A percentile compares a stretch with the other conserved stretches of the same genome.
phyloP scores from a whole-genome alignment of 2,113 vertebrate species.

The Vidua chalybeata region DNA sequence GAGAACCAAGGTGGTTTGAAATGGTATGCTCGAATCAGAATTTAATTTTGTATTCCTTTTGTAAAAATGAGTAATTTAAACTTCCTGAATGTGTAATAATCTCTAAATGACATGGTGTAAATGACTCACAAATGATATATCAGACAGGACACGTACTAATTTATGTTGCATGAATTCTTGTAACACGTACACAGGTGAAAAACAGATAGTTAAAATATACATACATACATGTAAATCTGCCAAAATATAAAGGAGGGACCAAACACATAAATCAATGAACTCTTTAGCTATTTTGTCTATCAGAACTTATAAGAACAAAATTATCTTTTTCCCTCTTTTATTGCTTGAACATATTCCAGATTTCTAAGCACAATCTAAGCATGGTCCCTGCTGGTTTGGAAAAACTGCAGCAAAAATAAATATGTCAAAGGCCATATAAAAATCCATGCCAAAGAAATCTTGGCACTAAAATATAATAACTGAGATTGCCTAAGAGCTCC shows the following conservation, averaged over 20 bases:
- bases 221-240: background rate
- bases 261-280: background rate
- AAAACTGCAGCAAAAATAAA: slow-evolving; percentile 32
- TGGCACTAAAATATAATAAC: background rate
- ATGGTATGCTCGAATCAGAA: slow-evolving; percentile 11
- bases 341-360: background rate
- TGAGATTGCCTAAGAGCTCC: background rate
- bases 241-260: background rate
- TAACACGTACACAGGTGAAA: background rate
- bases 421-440: slow-evolving; percentile 10
- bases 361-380: background rate
- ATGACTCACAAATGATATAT: background rate
- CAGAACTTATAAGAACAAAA: background rate
- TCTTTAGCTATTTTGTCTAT: background rate
- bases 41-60: slow-evolving; percentile 45
- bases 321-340: background rate
- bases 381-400: background rate
- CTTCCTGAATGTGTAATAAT: slow-evolving; percentile 6
- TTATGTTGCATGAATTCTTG: background rate
- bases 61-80: slow-evolving; percentile 42
- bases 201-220: background rate
- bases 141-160: background rate
- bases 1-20: slow-evolving; percentile 48
- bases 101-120: background rate
- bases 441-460: background rate